Evolutionary conservation across 2,888 invertebrate genomes (phyloP).

Genomic region (Parnassius orleans): DNA sequence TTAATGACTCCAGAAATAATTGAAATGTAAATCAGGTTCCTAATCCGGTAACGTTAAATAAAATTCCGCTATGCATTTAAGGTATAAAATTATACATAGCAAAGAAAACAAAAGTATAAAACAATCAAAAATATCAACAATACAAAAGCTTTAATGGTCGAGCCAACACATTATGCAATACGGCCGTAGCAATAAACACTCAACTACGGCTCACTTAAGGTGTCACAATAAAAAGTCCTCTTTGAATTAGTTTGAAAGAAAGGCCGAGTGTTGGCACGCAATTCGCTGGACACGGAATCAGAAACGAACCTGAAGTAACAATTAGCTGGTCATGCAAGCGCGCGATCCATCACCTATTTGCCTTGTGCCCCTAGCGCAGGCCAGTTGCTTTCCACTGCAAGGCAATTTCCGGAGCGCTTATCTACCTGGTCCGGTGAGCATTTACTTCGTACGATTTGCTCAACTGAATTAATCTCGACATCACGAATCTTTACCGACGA

Average conservation of each 20-base stretch:
- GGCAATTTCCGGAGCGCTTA: constrained; percentile 77
- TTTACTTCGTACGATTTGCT: constrained; percentile 69
- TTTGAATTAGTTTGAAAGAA: constrained; percentile 59
- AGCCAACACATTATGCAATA: neutral
- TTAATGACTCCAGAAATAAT: too few species aligned
- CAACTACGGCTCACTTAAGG: constrained; percentile 43
- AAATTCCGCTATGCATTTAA: too few species aligned
- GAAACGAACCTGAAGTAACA: constrained; percentile 68
- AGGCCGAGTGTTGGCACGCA: constrained; percentile 57
- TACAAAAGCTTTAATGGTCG: too few species aligned
- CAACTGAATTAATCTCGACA: constrained; percentile 70
- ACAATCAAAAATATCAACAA: neutral
- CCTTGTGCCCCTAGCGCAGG: constrained; percentile 60
- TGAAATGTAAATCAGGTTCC: too few species aligned
- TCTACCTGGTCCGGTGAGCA: constrained; percentile 61
- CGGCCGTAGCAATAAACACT: constrained; percentile 37
- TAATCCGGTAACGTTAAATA: too few species aligned
- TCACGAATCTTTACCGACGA: too few species aligned
- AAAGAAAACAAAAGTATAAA: too few species aligned
- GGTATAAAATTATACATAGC: too few species aligned
- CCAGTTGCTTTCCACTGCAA: constrained; percentile 68
- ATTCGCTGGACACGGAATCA: constrained; percentile 43
- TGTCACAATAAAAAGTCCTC: constrained; percentile 53
- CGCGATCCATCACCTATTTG: constrained; percentile 76
- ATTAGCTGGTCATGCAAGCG: constrained; percentile 76